Evolutionary conservation across 2,888 invertebrate species (phyloP).

Genomic region (Microctonus brassicae): DNA sequence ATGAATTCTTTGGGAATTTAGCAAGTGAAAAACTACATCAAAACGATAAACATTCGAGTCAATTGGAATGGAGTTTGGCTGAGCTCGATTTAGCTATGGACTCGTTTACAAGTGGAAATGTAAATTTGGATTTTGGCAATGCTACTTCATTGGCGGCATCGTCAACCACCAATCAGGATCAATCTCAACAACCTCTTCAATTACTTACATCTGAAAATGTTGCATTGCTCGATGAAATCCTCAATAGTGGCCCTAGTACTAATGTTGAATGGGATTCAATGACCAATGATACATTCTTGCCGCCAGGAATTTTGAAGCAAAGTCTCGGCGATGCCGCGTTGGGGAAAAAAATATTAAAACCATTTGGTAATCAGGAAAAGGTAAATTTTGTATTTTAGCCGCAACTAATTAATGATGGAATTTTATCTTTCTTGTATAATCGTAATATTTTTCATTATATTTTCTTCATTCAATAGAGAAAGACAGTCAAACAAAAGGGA

Average conservation of each 20-base stretch:
- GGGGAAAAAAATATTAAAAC: slow-evolving; percentile 37
- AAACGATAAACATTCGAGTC: slow-evolving; percentile 31
- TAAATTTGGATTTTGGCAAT: slow-evolving; percentile 50
- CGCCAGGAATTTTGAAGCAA: slow-evolving; percentile 63
- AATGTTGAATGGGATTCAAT: slow-evolving; percentile 57
- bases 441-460: not conserved
- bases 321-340: slow-evolving; percentile 61
- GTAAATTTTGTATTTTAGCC: slow-evolving; percentile 45
- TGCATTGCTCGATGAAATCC: slow-evolving; percentile 60
- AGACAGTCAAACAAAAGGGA: slow-evolving; percentile 69
- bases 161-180: slow-evolving; percentile 35
- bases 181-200: slow-evolving; percentile 52
- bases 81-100: slow-evolving; percentile 56
- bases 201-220: slow-evolving; percentile 59
- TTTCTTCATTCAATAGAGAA: slow-evolving; percentile 52
- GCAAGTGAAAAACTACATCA: slow-evolving; percentile 19
- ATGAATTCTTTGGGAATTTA: slow-evolving; percentile 55
- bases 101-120: slow-evolving; percentile 52
- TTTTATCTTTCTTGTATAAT: not conserved
- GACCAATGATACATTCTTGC: slow-evolving; percentile 62
- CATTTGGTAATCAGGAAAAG: slow-evolving; percentile 40
- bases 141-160: slow-evolving; percentile 43
- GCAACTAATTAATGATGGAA: not conserved
- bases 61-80: slow-evolving; percentile 52
- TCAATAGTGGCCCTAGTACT: slow-evolving; percentile 48